Conservation (phyloP, 2,113 vertebrate species). For the Ginglymostoma cirratum region DNA sequence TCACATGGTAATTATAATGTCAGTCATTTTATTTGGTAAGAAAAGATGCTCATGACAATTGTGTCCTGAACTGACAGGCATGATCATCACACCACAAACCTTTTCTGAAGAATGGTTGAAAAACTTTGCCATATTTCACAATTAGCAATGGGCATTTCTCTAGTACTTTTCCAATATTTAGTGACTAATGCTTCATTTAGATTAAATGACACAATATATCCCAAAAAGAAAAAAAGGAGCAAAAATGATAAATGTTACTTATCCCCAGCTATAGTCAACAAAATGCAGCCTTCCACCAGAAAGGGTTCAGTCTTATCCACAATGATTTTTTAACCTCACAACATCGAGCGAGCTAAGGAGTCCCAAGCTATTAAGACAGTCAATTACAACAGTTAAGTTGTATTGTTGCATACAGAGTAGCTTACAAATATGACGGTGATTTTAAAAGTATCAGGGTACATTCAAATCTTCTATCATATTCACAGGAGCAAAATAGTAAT, state of each 20-base stretch:
- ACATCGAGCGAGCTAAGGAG: not conserved
- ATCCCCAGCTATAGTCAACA: not conserved
- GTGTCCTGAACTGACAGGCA: not conserved
- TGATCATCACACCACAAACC: not conserved
- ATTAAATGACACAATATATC: not conserved
- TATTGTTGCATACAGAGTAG: not conserved
- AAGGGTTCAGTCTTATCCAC: not conserved
- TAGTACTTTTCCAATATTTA: not conserved
- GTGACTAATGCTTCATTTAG: not conserved
- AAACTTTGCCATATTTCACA: not conserved
- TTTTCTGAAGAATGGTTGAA: not conserved
- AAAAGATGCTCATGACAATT: not conserved
- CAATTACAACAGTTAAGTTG: not conserved
- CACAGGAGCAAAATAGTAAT: not conserved
- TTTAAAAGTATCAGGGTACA: not conserved
- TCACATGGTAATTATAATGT: constrained; percentile 6
- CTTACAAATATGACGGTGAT: not conserved
- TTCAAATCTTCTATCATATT: not conserved
- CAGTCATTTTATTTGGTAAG: not conserved
- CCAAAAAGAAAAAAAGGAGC: not conserved
- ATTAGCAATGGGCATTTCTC: not conserved
- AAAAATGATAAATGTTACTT: not conserved
- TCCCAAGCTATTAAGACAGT: too few species aligned
- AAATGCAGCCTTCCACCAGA: not conserved
- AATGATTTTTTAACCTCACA: not conserved